phyloP scores from a whole-genome alignment of 2,797 vertebrate genomes.

The Alca torda region DNA sequence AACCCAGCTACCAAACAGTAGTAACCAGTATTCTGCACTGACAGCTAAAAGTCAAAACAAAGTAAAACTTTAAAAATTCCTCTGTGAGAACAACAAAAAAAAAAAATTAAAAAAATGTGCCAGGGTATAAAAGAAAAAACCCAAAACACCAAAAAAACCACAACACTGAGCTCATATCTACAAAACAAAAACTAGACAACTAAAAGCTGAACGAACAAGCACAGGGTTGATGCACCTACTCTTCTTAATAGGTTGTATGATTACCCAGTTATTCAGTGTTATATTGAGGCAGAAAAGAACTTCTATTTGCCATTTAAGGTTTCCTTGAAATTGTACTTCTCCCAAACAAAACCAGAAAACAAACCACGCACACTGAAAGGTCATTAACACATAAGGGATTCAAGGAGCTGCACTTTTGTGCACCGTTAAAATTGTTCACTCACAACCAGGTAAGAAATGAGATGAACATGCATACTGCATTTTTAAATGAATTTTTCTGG shows the following conservation, averaged over 20 bases:
- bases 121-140: not conserved
- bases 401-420: not conserved
- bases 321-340: not conserved
- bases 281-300: not conserved
- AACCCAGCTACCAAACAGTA: not conserved
- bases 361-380: not conserved
- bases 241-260: not conserved
- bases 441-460: not conserved
- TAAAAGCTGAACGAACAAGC: not conserved
- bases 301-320: not conserved
- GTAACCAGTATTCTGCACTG: not conserved
- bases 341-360: not conserved
- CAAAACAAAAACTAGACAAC: not conserved
- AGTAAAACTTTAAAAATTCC: not conserved
- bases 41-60: not conserved
- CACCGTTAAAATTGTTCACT: not conserved
- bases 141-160: not conserved
- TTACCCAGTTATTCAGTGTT: not conserved
- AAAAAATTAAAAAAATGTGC: too few relatives aligned
- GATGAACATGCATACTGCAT: not conserved
- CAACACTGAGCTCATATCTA: not conserved
- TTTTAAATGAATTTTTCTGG: not conserved
- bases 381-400: not conserved
- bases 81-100: not conserved
- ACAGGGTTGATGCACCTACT: not conserved